phyloP scores from a whole-genome alignment of 2,888 invertebrate genomes.

The Blastobasis lacticolella region DNA sequence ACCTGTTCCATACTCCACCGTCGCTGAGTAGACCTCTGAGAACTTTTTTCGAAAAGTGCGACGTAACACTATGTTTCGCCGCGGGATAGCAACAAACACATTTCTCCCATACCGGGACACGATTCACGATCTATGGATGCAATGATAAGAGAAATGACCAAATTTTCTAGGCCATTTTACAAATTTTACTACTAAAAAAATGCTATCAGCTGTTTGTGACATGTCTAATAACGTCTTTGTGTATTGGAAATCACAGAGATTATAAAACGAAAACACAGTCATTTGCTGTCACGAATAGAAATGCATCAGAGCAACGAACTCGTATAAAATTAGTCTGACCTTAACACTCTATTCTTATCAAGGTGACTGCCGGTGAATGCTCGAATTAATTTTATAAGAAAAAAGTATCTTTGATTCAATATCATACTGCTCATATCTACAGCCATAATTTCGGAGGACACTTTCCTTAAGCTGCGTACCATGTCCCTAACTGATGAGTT shows the following conservation, averaged over 20 bases:
- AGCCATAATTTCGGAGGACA: too few relatives aligned
- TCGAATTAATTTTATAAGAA: background rate
- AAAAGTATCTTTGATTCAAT: background rate
- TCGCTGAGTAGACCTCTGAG: too few relatives aligned
- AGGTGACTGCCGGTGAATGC: background rate
- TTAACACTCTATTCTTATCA: background rate
- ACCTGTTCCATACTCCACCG: background rate
- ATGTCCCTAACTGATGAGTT: background rate
- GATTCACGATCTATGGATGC: background rate
- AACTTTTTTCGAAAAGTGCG: background rate
- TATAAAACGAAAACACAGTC: background rate
- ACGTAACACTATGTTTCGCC: background rate
- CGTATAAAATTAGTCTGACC: background rate
- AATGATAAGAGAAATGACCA: background rate
- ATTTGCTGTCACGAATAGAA: background rate
- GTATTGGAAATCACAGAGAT: background rate
- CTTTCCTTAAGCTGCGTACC: too few relatives aligned
- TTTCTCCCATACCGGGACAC: background rate
- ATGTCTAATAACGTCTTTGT: too few relatives aligned
- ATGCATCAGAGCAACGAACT: background rate
- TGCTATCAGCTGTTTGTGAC: too few relatives aligned
- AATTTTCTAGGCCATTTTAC: background rate
- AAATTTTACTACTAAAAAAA: too few relatives aligned
- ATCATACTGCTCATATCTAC: background rate
- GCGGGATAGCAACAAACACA: background rate